These are phyloP conservation scores for Protobothrops mucrosquamatus DNA, from an alignment of 2,113 vertebrate genomes.

Conservation along the genomic window DNA sequence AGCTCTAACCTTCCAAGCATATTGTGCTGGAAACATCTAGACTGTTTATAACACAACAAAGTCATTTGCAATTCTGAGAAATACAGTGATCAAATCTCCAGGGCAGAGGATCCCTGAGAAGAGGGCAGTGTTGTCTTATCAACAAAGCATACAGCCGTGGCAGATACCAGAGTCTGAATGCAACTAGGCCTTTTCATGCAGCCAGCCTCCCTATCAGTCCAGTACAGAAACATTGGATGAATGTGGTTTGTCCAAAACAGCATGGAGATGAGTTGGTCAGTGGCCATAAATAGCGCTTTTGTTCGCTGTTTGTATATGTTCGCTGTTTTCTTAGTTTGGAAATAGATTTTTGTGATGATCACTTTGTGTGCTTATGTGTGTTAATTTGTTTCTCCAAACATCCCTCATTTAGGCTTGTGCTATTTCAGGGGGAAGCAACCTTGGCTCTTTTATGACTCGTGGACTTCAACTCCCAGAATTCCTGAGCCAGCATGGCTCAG, in stretches of 20 bases:
- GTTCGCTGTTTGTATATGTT: background rate
- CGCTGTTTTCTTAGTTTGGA: background rate
- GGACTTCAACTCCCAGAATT: too few species aligned
- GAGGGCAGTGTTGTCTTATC: background rate
- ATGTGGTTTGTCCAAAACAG: background rate
- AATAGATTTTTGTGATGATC: slow-evolving; percentile 36
- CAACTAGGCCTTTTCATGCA: background rate
- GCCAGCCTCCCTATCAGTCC: background rate
- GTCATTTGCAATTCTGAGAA: background rate
- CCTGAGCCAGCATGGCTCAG: too few species aligned
- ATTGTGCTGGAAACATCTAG: background rate
- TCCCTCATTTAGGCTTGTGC: slow-evolving; percentile 40
- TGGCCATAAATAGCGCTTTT: slow-evolving; percentile 27
- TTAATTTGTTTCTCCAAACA: slow-evolving; percentile 36
- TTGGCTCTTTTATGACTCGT: too few species aligned
- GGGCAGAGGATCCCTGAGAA: background rate
- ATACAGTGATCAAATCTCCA: background rate
- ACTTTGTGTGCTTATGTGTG: slow-evolving; percentile 18
- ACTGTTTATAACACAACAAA: background rate
- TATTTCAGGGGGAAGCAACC: slow-evolving; percentile 34
- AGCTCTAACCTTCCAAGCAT: background rate
- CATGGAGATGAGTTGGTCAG: background rate
- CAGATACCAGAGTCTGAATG: background rate
- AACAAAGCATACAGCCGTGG: background rate
- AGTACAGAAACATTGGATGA: background rate